These are phyloP conservation scores for Papilio glaucus DNA, from an alignment of 1,140 invertebrate species.

Conservation along the genomic window DNA sequence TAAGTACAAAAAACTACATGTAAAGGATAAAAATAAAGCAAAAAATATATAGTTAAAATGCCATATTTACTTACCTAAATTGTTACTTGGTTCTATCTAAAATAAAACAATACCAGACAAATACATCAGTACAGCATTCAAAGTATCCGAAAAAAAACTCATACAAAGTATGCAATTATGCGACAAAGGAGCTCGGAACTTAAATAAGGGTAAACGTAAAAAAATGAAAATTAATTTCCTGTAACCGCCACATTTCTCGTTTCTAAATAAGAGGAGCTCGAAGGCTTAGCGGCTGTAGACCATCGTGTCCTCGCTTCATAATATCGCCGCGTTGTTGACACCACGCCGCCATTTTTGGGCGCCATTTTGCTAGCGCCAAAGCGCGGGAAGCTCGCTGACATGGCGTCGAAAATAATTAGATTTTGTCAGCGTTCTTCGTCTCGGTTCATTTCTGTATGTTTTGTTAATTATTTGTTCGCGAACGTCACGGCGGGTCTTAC, in stretches of 20 bases:
- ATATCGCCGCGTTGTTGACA: slow-evolving; percentile 69
- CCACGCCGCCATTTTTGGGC: slow-evolving; percentile 59
- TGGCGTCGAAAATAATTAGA: slow-evolving; percentile 78
- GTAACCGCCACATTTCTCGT: slow-evolving; percentile 61
- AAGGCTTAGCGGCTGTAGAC: slow-evolving; percentile 73
- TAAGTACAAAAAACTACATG: background rate
- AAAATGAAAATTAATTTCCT: slow-evolving; percentile 70
- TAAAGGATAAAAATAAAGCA: no score
- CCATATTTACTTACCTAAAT: no score
- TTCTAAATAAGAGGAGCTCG: slow-evolving; percentile 68
- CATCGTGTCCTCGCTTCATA: slow-evolving; percentile 67
- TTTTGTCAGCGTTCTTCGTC: slow-evolving; percentile 65
- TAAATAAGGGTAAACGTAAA: slow-evolving; percentile 40
- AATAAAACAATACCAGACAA: no score
- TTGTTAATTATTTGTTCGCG: slow-evolving; percentile 72
- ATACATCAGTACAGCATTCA: background rate
- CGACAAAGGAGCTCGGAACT: slow-evolving; percentile 29
- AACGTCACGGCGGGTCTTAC: slow-evolving; percentile 51
- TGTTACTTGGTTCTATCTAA: no score
- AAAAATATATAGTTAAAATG: no score
- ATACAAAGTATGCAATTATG: slow-evolving; percentile 7
- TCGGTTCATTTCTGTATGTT: slow-evolving; percentile 75
- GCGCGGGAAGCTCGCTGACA: slow-evolving; percentile 73
- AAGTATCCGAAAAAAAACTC: background rate
- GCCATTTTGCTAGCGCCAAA: slow-evolving; percentile 70